A percentile compares a stretch with the other conserved stretches of the same genome.
Conservation (phyloP, 2,113 vertebrate genomes). For the Pholis gunnellus region DNA sequence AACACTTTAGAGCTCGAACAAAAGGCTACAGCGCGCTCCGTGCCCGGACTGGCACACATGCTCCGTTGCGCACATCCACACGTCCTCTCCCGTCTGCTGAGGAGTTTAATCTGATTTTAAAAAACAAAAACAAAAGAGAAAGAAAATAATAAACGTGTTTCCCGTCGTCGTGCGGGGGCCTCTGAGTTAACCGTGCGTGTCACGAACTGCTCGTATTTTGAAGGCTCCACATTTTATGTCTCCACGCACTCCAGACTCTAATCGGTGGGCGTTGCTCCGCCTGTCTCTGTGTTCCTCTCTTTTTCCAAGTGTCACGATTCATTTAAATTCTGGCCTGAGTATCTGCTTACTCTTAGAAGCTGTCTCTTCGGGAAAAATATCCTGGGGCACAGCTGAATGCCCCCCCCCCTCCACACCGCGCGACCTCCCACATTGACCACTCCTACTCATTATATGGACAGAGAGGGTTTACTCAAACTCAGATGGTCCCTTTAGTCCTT, state of each 20-base stretch:
- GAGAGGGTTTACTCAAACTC: not conserved
- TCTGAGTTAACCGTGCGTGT: constrained; percentile 48
- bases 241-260: constrained; percentile 46
- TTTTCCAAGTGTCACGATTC: constrained; percentile 71
- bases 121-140: not conserved
- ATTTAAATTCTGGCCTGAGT: constrained; percentile 18
- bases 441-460: constrained; percentile 48
- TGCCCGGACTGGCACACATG: constrained; percentile 47
- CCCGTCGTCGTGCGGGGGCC: constrained; percentile 31
- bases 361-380: constrained; percentile 9
- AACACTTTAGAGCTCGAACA: not conserved
- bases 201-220: constrained; percentile 56
- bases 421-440: constrained; percentile 69
- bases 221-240: constrained; percentile 50
- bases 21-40: constrained; percentile 27
- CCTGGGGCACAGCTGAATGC: constrained; percentile 46
- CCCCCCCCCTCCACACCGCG: not conserved
- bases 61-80: constrained; percentile 58
- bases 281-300: constrained; percentile 25
- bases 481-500: constrained; percentile 6
- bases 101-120: constrained; percentile 16
- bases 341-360: constrained; percentile 23
- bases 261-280: constrained; percentile 69
- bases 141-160: not conserved
- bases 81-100: not conserved